Evolutionary conservation across 2,888 invertebrate genomes (phyloP), one percentile per base, ranked within the genome.

Genomic region (Tachystola acroxantha): DNA sequence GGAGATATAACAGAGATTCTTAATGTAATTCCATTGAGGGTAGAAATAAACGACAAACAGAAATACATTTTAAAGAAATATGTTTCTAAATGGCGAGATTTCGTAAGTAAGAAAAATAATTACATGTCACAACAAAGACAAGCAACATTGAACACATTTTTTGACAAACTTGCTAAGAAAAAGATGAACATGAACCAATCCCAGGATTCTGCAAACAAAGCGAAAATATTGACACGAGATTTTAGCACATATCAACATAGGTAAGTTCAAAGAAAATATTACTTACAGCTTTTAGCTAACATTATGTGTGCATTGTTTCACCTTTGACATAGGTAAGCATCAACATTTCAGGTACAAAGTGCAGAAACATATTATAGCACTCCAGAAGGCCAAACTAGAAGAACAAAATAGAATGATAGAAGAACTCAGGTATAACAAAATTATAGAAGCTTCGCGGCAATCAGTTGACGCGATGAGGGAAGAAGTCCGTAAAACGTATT

Each of bases 391-490:
- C 1, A 93, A 93, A 72, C 64, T 94, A 40, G 90, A 91, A 40
- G 90, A 93, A 40, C 93, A 94, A 65, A 91, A 90, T 48, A 89
- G 90, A 53, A 61, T 92, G n/a, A 94, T 94, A 39, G 90, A 93
- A 63, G 91, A 93, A 57, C 70, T 94, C 0, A 92, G 91, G 59
- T 75, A 93, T 34, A 91, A 91, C 39, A 92, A 91, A 68, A 88
- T 94, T 14, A 77, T 90, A 29, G 90, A 91, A 46, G 92, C 91
- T 38, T 88, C 92, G 0, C 86, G 87, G 33, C 87, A 90, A 40
- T 91, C 91, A 0, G 68, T 88, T 1, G 81, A 86, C 40, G 64
- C 69, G n/a, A 88, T 90, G 42, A 89, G 87, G 34, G 89, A 90
- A 37, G 88, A 89, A 52, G 71, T 92, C 1, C 86, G 88, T 20